phyloP scores from a whole-genome alignment of 2,113 vertebrate genomes.

The Carollia perspicillata region DNA sequence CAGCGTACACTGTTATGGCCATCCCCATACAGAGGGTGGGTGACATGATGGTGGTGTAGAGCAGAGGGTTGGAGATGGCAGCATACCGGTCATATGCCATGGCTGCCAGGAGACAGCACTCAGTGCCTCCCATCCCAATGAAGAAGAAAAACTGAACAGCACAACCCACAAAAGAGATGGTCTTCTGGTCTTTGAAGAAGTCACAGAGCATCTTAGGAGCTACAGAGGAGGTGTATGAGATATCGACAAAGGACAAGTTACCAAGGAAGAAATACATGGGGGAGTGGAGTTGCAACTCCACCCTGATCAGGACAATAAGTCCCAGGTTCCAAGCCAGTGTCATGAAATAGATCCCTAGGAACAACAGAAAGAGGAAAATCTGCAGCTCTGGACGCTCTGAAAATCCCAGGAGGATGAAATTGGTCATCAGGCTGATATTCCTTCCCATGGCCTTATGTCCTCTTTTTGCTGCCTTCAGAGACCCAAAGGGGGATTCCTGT shows the following conservation, averaged over 20 bases:
- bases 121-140: conserved; percentile 18
- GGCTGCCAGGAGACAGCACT: conserved; percentile 34
- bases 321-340: conserved; percentile 32
- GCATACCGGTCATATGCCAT: conserved; percentile 63
- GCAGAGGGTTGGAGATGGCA: conserved; percentile 65
- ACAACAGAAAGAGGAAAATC: background rate
- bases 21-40: conserved; percentile 17
- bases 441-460: background rate
- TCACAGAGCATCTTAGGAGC: conserved; percentile 40
- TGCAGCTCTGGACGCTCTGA: background rate
- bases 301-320: background rate
- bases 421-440: background rate
- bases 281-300: background rate
- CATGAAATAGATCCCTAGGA: conserved; percentile 2
- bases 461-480: background rate
- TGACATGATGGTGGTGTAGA: conserved; percentile 34
- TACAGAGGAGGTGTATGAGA: background rate
- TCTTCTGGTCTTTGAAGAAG: conserved; percentile 45
- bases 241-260: conserved; percentile 7
- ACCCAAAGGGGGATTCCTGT: background rate
- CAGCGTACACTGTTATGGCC: background rate
- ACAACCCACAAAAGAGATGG: conserved; percentile 28
- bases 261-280: conserved; percentile 50
- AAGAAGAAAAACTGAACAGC: conserved; percentile 52
- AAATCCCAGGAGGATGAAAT: conserved; percentile 40